Conservation (phyloP, 2,113 vertebrate species). For the Capreolus pygargus region DNA sequence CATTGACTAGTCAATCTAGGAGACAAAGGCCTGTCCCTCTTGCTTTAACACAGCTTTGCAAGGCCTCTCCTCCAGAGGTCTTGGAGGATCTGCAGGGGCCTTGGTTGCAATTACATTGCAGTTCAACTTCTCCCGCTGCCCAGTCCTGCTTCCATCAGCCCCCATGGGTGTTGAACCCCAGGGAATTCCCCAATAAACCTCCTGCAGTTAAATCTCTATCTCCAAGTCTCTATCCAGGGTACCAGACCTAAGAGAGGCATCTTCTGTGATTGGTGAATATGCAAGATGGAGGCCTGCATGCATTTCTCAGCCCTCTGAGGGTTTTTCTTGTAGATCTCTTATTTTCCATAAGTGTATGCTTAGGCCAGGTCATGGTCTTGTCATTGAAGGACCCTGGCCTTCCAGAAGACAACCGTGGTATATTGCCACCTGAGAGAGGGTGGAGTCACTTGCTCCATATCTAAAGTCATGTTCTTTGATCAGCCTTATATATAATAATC, state of each 20-base stretch:
- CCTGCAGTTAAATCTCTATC: neutral
- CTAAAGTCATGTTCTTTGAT: neutral
- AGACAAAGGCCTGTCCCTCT: neutral
- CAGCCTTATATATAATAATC: neutral
- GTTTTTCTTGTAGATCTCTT: neutral
- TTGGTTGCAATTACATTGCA: neutral
- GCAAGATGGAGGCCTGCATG: neutral
- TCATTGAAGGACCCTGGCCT: neutral
- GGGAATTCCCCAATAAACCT: neutral
- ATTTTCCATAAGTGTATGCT: neutral
- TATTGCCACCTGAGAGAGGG: neutral
- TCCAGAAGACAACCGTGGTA: rapidly evolving
- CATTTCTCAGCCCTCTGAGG: neutral
- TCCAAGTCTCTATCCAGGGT: neutral
- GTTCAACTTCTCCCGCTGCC: neutral
- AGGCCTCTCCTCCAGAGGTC: neutral
- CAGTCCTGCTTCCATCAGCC: neutral
- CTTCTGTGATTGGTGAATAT: neutral
- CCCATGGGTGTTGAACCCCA: neutral
- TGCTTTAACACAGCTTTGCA: neutral
- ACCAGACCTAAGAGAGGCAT: neutral
- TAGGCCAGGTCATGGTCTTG: neutral
- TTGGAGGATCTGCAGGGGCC: neutral
- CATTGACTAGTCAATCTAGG: neutral
- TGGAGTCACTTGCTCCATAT: neutral